Evolutionary conservation across 2,888 invertebrate genomes (phyloP).

Genomic region (Watsonalla binaria): DNA sequence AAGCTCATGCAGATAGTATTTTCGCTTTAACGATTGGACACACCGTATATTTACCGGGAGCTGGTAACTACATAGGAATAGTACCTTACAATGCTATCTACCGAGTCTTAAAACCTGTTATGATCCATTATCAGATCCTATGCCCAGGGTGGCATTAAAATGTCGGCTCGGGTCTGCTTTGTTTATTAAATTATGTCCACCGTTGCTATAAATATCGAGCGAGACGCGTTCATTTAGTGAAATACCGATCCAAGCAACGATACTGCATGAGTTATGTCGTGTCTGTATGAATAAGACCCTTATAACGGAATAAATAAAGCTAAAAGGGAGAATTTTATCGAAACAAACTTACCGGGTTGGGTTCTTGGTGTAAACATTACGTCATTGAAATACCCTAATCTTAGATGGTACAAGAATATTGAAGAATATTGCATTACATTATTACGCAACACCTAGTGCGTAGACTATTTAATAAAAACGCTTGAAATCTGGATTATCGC

Average conservation of each 20-base stretch:
- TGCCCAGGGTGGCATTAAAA: constrained; percentile 74
- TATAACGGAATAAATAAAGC: constrained; percentile 49
- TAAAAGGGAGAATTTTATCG: constrained; percentile 44
- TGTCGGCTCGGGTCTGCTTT: constrained; percentile 67
- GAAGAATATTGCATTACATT: too few relatives aligned
- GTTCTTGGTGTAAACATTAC: background rate
- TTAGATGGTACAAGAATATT: too few relatives aligned
- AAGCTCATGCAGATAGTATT: constrained; percentile 47
- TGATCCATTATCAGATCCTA: constrained; percentile 74
- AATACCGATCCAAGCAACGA: constrained; percentile 69
- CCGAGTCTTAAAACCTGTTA: constrained; percentile 68
- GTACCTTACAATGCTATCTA: constrained; percentile 75
- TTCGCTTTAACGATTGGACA: constrained; percentile 56
- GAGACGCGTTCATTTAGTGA: constrained; percentile 73
- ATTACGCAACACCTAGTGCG: too few relatives aligned
- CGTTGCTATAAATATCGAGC: constrained; percentile 67
- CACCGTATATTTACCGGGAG: constrained; percentile 60
- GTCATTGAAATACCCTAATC: too few relatives aligned
- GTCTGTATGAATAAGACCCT: constrained; percentile 60
- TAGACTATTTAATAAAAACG: too few relatives aligned
- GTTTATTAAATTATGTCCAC: constrained; percentile 79
- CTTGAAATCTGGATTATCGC: too few relatives aligned
- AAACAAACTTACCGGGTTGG: constrained; percentile 21
- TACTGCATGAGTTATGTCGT: constrained; percentile 68
- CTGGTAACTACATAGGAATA: constrained; percentile 69